Conservation (phyloP, 2,113 vertebrate species). For the Python bivittatus region DNA sequence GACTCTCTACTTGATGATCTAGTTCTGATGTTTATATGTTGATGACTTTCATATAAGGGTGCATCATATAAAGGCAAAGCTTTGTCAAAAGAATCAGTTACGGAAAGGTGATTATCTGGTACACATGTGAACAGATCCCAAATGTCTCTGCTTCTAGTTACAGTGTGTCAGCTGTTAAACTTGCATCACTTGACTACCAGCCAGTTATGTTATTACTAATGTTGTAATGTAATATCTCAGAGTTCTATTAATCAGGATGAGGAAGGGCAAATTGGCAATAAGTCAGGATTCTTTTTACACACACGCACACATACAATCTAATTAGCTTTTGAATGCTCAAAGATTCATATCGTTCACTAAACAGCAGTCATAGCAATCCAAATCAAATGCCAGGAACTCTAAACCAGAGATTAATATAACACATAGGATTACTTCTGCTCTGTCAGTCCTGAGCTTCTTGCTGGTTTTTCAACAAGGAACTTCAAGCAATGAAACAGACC, state of each 20-base stretch:
- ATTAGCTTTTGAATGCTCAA: background rate
- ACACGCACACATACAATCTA: background rate
- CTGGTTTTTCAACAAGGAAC: background rate
- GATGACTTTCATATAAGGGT: background rate
- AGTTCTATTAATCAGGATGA: background rate
- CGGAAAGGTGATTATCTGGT: background rate
- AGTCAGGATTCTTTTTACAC: background rate
- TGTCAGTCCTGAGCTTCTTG: background rate
- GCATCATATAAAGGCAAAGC: background rate
- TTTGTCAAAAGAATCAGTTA: background rate
- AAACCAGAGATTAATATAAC: background rate
- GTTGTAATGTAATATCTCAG: background rate
- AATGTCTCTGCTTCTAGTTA: background rate
- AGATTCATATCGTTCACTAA: background rate
- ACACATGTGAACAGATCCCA: background rate
- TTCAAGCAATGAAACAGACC: background rate
- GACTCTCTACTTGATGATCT: background rate
- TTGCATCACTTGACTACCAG: background rate
- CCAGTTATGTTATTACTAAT: background rate
- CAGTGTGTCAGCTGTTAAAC: background rate
- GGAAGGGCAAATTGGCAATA: background rate
- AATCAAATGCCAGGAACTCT: background rate
- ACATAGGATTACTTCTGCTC: background rate
- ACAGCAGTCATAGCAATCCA: background rate
- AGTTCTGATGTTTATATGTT: background rate